Conservation (phyloP, 2,888 invertebrate species). For the Keiferia lycopersicella region DNA sequence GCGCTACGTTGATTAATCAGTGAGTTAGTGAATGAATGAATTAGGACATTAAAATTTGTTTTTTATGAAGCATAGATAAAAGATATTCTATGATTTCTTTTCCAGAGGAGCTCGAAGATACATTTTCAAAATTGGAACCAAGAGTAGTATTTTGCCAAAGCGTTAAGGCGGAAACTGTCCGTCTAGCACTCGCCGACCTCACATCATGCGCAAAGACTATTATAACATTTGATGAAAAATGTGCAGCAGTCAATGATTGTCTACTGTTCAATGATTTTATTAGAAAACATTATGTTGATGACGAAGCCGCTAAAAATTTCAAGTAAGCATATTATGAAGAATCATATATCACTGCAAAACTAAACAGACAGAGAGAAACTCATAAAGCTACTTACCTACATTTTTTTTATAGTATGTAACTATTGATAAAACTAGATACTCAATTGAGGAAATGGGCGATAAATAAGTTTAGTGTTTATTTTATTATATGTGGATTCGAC, state of each 20-base stretch:
- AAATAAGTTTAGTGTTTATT: no score
- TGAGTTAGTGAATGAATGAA: no score
- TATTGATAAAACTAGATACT: no score
- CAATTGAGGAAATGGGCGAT: no score
- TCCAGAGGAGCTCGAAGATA: constrained; percentile 49
- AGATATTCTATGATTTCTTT: constrained; percentile 25
- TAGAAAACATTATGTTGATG: constrained; percentile 39
- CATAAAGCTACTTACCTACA: no score
- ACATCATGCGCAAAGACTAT: constrained; percentile 41
- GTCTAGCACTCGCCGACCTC: constrained; percentile 46
- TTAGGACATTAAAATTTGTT: no score
- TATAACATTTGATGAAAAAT: constrained; percentile 50
- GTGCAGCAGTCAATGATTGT: not conserved
- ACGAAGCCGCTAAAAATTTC: constrained; percentile 34
- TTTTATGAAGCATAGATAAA: no score
- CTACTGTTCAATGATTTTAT: constrained; percentile 43
- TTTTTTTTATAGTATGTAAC: no score
- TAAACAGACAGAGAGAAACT: no score
- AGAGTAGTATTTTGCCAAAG: constrained; percentile 55
- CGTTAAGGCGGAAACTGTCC: constrained; percentile 46
- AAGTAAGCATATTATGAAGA: constrained; percentile 48
- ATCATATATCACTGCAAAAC: no score
- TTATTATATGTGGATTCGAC: no score
- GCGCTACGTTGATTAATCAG: no score
- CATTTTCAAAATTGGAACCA: constrained; percentile 46